Base-by-base conservation (phyloP, 2,888 invertebrate species). In the Ptychoptera albimana region DNA sequence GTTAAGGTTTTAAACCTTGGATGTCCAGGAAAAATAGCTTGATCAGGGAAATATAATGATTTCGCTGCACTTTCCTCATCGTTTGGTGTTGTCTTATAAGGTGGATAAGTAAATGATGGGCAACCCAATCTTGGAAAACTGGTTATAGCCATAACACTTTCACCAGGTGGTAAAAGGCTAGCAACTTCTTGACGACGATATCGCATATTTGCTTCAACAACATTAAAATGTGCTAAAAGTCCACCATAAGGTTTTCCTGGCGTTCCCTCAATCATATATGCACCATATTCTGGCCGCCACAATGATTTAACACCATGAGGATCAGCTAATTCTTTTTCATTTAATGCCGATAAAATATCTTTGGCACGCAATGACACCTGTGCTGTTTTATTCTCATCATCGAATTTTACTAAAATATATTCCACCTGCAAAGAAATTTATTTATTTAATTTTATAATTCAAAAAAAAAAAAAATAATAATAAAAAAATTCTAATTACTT, bases 231-330 rank as follows among this genome's bases (percentile, higher is more conserved):
- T 7, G 93, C 93, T 60, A 97, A 70, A 11, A 93, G 70, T 1
- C 92, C 91, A 8, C 94, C 94, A 57, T 94, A 97, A 0, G 91
- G 91, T 57, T 83, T 80, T 2, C 98, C 97, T 0, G 98, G 98
- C 0, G 98, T 98, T 13, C 97, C 97, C 70, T 98, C 96, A 46
- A 96, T 76, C 96, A 98, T 97, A 60, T 96, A 99, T n/a, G 87
- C 82, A 2, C 91, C 97, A 70, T 92, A 99, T 67, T 98, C 98
- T 0, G 97, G 97, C 43, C 94, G 76, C 98, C 98, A 98, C 37
- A 93, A 65, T 0, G 86, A 88, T 59, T 88, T 87, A 0, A 83
- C 83, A 55, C 74, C 74, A 56, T 71, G 61, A 46, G 88, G 87
- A 68, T 88, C 77, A 43, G 74, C 72, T 35, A 66, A 60, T 67